Evolutionary conservation across 2,113 vertebrate genomes (phyloP), one percentile per base, ranked within the genome.

Genomic region (Maccullochella peelii): DNA sequence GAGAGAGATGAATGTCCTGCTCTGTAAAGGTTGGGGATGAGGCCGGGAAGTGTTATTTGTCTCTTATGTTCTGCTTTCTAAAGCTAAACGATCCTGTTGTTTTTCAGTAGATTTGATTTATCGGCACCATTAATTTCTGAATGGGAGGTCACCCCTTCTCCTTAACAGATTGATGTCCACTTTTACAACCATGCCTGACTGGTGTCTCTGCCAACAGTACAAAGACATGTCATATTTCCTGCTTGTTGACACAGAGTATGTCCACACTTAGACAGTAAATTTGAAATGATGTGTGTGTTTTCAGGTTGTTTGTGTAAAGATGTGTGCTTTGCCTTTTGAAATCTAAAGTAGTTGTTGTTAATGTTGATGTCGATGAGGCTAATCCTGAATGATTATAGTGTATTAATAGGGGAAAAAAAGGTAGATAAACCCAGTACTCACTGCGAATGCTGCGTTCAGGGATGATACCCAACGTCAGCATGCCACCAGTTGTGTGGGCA

Each of bases 101-200:
- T 67, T 85, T 30, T 73, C 79, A 10, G 21, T 16, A 63, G 16
- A 58, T 67, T 44, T 93, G 91, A 93, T 92, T 93, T 91, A 92
- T 89, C 11, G 61, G 44, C 36, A 49, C 79, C 55, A 86, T 92
- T 91, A 84, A 86, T 88, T 86, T 78, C 55, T 58, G 72, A 91
- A 86, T 47, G 18, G 68, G 69, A 72, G 86, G 81, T 86, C 82
- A 86, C 55, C 55, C 74, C 55, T 72, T 62, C 1, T 0, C 49
- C 69, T 20, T 67, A 65, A 85, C 52, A 55, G 88, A 87, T 36
- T 86, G 80, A 38, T 78, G 73, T 57, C 63, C 77, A 63, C 80
- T 65, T 88, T 55, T 80, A 33, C 61, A 62, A 49, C 66, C 66
- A 27, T 2, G 59, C 58, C 71, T 59, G 81, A 77, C 36, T 23